Base-by-base conservation (phyloP, 2,888 invertebrate genomes). In the Drosophila mercatorum region DNA sequence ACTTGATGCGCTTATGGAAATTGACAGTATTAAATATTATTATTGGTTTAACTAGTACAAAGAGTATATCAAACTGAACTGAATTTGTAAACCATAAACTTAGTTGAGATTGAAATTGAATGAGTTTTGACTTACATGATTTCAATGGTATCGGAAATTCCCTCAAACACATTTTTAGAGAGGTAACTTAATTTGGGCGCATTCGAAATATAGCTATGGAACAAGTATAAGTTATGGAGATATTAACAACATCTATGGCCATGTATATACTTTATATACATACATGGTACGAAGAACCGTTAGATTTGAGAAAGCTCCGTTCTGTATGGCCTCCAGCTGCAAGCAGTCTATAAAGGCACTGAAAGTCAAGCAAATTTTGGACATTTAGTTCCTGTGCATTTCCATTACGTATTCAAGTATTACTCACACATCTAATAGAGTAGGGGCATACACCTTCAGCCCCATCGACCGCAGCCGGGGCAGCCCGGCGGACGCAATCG, bases 141-240 rank as follows among this genome's bases (percentile, higher is more conserved):
- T 92, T 94, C 94, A 68, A 95, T 91, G 22, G 91, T 91, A 5
- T 90, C 87, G 12, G 93, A 92, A 69, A 93, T 91, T 26, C 91
- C 92, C 51, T 76, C 72, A 67, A 93, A 92, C 0, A 92, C 92
- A 74, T 92, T 91, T 72, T 91, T 91, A 1, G 92, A 90, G 36
- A 93, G 83, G 70, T 93, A 93, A 67, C 93, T 94, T 60, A 96
- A 91, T 81, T 94, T 93, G 11, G 96, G 95, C 2, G 95, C 95
- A 91, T 95, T 94, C 1, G 95, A 94, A 90, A 96, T 95, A 81
- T 95, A 95, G 83, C 96, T 96, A 93, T 12, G 69, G 44, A 7
- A 22, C 22, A 22, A 22, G 22, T 22, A 22, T 22, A 22, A 22
- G 22, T 22, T 22, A 22, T 22, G 22, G 22, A 28, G 28, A 28